phyloP scores from a whole-genome alignment of 2,113 vertebrate species.

The Heterotilapia buettikoferi region DNA sequence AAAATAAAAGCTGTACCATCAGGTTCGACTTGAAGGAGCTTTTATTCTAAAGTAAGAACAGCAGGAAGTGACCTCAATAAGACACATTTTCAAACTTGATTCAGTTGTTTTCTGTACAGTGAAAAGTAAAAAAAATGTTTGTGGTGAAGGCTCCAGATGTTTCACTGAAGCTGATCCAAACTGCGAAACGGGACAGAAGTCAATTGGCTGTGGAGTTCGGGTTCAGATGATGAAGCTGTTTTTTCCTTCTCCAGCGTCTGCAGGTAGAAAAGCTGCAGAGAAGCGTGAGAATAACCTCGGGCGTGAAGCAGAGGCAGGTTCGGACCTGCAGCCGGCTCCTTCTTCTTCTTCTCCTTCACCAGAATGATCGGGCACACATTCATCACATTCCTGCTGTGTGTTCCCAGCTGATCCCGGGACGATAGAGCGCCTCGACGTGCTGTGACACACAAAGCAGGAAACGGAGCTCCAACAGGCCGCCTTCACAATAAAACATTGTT shows the following conservation, averaged over 20 bases:
- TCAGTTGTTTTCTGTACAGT: not conserved
- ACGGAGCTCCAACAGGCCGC: fast-evolving
- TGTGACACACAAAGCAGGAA: not conserved
- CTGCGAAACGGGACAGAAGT: not conserved
- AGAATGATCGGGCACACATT: not conserved
- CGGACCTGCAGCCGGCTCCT: not conserved
- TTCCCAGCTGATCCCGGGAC: not conserved
- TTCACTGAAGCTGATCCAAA: not conserved
- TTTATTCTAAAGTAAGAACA: not conserved
- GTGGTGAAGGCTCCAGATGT: not conserved
- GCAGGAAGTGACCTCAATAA: not conserved
- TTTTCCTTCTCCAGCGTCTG: not conserved
- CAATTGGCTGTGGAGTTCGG: not conserved
- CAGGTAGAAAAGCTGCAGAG: not conserved
- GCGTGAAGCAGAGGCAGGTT: not conserved
- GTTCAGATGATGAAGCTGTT: not conserved
- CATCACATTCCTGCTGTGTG: not conserved
- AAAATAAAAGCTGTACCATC: not conserved
- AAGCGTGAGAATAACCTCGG: not conserved
- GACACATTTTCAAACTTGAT: not conserved
- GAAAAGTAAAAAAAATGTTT: not conserved
- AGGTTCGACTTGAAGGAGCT: not conserved
- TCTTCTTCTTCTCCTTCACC: not conserved
- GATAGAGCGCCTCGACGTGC: not conserved
- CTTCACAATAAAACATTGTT: not conserved